A percentile compares a stretch with the other conserved stretches of the same genome.
phyloP scores from a whole-genome alignment of 2,888 invertebrate genomes.

The Leptodirus hochenwartii region DNA sequence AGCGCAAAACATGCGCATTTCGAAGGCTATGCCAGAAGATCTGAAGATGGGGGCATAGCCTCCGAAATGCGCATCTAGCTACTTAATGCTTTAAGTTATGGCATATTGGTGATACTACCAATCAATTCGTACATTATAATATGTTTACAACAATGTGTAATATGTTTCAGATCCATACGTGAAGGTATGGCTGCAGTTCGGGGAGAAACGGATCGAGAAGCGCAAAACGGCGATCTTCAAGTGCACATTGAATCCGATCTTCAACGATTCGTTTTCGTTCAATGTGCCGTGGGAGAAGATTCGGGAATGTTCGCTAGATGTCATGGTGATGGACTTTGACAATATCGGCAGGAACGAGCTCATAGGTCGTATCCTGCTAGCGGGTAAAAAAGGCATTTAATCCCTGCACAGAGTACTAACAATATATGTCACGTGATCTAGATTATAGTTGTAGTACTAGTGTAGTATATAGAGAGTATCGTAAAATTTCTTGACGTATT shows the following conservation, averaged over 20 bases:
- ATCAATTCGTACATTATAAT: too few relatives aligned
- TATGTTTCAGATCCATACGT: conserved; percentile 79
- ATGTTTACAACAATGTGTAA: conserved; percentile 9
- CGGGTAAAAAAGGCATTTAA: conserved; percentile 43
- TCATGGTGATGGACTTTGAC: conserved; percentile 95
- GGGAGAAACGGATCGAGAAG: conserved; percentile 87
- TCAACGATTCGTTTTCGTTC: conserved; percentile 91
- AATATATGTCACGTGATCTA: too few relatives aligned
- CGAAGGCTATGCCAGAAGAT: too few relatives aligned
- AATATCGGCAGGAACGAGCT: conserved; percentile 87
- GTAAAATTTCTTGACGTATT: too few relatives aligned
- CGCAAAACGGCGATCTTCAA: conserved; percentile 90
- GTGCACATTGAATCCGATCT: conserved; percentile 86
- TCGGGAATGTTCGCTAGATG: conserved; percentile 81
- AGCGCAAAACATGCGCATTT: too few relatives aligned
- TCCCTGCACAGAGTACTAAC: too few relatives aligned
- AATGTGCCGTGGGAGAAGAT: conserved; percentile 96
- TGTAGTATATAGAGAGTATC: too few relatives aligned
- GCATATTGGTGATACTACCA: too few relatives aligned
- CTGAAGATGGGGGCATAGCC: too few relatives aligned
- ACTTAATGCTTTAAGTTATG: too few relatives aligned
- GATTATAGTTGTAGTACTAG: too few relatives aligned
- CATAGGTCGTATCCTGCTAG: conserved; percentile 81
- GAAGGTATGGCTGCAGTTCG: conserved; percentile 94
- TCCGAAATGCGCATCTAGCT: too few relatives aligned